Conservation (phyloP, 2,113 vertebrate genomes). For the Oenanthe oenanthe region DNA sequence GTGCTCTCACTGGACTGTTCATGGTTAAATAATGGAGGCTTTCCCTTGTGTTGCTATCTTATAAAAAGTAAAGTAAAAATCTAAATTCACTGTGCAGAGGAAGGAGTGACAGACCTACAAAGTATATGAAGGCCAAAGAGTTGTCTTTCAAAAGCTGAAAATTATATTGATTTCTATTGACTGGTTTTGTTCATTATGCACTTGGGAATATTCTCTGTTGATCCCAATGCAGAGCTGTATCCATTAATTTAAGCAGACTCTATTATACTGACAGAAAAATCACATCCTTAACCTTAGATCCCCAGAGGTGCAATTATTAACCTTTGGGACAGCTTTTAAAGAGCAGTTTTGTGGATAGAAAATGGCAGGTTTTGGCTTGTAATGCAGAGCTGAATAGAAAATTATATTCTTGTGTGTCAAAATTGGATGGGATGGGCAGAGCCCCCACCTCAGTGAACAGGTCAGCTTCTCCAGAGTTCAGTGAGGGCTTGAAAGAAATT, state of each 20-base stretch:
- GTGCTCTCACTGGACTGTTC: not conserved
- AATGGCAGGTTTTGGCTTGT: not conserved
- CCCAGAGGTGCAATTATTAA: conserved; percentile 33
- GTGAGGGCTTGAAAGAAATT: not conserved
- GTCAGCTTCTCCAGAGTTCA: not conserved
- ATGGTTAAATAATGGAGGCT: not conserved
- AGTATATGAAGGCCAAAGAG: not conserved
- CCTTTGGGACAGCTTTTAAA: not conserved
- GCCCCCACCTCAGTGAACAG: not conserved
- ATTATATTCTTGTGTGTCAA: not conserved
- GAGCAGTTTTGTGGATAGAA: not conserved
- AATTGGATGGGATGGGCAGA: not conserved
- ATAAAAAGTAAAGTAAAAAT: not conserved
- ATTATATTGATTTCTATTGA: conserved; percentile 25
- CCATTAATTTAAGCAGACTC: not conserved
- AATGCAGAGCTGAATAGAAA: not conserved
- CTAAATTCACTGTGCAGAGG: not conserved
- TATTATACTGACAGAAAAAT: conserved; percentile 10
- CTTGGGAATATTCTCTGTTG: conserved; percentile 14
- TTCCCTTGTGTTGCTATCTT: not conserved
- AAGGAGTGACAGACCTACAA: not conserved
- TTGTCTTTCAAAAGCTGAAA: conserved; percentile 12
- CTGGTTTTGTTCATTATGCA: not conserved
- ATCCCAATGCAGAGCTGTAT: not conserved
- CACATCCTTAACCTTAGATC: conserved; percentile 1